A percentile compares a stretch with the other conserved stretches of the same genome.
Evolutionary conservation across 2,797 vertebrate genomes (phyloP).

Genomic region (Leucoraja ocellata): DNA sequence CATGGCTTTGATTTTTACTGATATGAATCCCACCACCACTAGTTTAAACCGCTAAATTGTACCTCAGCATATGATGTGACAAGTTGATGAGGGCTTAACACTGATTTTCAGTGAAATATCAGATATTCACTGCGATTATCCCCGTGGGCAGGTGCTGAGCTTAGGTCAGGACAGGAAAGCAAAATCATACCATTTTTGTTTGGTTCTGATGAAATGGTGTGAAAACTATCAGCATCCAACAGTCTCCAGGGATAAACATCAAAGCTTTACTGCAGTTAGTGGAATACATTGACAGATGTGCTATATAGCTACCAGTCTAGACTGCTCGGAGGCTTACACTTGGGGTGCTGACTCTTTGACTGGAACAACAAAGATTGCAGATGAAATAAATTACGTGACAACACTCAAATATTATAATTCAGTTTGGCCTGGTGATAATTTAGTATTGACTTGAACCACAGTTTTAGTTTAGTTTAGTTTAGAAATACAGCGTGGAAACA

Average conservation of each 20-base stretch:
- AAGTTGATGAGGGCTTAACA: neutral
- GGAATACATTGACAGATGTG: conserved; percentile 8
- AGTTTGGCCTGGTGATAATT: neutral
- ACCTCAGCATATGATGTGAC: neutral
- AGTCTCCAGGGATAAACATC: neutral
- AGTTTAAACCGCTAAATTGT: neutral
- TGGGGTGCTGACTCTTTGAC: neutral
- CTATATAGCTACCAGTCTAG: neutral
- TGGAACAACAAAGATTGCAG: neutral
- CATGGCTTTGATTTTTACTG: neutral
- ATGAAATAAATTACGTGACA: neutral
- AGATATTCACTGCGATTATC: neutral
- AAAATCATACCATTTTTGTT: neutral
- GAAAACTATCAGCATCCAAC: neutral
- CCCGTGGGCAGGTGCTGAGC: neutral
- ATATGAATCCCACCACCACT: neutral
- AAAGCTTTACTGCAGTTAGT: neutral
- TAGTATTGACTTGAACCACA: neutral
- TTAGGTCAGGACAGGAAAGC: neutral
- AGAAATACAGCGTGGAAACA: too few relatives aligned
- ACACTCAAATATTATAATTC: neutral
- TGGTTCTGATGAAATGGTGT: conserved; percentile 1
- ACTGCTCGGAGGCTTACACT: neutral
- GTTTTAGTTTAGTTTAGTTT: too few relatives aligned
- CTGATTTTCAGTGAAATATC: conserved; percentile 23